Percentiles rank a stretch among this genome's conserved stretches.
These are phyloP conservation scores for Tinea trinotella DNA, from an alignment of 2,888 invertebrate species.

Conservation along the genomic window DNA sequence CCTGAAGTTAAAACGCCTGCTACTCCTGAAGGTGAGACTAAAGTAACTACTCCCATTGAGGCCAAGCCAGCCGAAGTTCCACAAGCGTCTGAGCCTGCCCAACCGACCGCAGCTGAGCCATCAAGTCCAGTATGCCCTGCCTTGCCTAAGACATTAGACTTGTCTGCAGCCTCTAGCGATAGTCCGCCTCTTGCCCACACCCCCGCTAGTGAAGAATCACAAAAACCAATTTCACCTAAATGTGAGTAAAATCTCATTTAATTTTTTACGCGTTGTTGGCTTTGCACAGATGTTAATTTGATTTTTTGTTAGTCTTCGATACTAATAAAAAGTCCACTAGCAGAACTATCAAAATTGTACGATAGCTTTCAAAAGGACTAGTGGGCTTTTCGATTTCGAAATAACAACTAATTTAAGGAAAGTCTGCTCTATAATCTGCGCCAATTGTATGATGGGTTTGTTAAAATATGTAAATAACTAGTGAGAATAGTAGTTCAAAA, in stretches of 20 bases:
- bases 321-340: constrained; percentile 17
- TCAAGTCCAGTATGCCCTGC: constrained; percentile 20
- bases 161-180: constrained; percentile 32
- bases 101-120: background rate
- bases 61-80: background rate
- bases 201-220: constrained; percentile 51
- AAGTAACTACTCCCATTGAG: constrained; percentile 10
- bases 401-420: constrained; percentile 11
- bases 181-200: constrained; percentile 59
- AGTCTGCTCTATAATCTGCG: background rate
- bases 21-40: constrained; percentile 10
- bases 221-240: constrained; percentile 49
- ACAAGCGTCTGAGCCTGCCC: constrained; percentile 7
- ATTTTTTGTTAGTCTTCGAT: constrained; percentile 36
- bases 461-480: no score
- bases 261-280: constrained; percentile 34
- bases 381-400: background rate
- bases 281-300: constrained; percentile 65
- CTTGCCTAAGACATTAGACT: constrained; percentile 28
- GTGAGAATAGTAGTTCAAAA: no score
- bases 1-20: background rate
- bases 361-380: constrained; percentile 7
- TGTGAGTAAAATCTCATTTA: constrained; percentile 44
- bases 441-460: background rate
- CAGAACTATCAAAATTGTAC: constrained; percentile 1